phyloP scores from a whole-genome alignment of 2,888 invertebrate genomes.

The Chaetoderma sp. region DNA sequence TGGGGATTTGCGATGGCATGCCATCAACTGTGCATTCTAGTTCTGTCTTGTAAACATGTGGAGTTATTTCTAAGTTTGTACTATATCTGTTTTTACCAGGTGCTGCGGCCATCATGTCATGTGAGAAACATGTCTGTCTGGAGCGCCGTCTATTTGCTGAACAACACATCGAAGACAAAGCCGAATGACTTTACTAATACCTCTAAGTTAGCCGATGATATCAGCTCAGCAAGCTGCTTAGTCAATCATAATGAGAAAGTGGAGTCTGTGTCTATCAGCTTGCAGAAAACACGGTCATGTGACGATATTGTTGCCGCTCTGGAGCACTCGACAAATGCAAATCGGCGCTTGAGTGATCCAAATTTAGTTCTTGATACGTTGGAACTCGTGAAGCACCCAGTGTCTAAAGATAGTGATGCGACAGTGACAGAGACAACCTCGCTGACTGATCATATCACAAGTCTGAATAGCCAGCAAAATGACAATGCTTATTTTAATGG shows the following conservation, averaged over 20 bases:
- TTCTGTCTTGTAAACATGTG: too few species aligned
- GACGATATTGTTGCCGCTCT: slow-evolving; percentile 81
- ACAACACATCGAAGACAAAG: slow-evolving; percentile 49
- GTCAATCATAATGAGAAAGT: slow-evolving; percentile 34
- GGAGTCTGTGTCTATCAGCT: slow-evolving; percentile 24
- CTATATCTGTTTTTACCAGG: slow-evolving; percentile 73
- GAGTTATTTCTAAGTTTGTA: too few species aligned
- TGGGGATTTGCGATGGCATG: too few species aligned
- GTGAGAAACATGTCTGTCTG: slow-evolving; percentile 86
- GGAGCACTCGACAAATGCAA: slow-evolving; percentile 69
- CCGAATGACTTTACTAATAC: slow-evolving; percentile 23
- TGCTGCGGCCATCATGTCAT: slow-evolving; percentile 87
- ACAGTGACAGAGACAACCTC: not conserved
- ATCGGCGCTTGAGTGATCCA: slow-evolving; percentile 87
- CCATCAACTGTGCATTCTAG: too few species aligned
- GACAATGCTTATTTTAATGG: not conserved
- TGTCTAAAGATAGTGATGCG: slow-evolving; percentile 19
- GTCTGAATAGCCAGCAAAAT: not conserved
- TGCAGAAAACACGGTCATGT: slow-evolving; percentile 83
- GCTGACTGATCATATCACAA: too few species aligned
- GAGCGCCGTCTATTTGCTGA: slow-evolving; percentile 85
- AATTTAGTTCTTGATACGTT: slow-evolving; percentile 73
- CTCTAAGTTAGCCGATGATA: too few species aligned
- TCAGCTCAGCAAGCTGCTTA: slow-evolving; percentile 43
- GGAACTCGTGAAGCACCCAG: slow-evolving; percentile 14